Base-by-base conservation (phyloP, 2,888 invertebrate species). In the Dicyrtoma fusca region DNA sequence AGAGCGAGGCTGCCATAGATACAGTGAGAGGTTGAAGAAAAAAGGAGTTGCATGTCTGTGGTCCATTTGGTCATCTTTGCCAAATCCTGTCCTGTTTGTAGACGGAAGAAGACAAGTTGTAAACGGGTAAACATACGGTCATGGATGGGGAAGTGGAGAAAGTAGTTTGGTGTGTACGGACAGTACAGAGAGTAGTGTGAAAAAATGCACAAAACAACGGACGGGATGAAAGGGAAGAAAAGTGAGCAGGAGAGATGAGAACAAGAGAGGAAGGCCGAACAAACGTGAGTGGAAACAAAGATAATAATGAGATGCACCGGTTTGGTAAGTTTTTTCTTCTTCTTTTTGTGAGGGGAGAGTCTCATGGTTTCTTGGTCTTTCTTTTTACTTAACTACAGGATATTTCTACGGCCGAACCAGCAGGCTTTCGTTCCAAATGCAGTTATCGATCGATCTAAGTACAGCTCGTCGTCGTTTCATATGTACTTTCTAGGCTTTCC, bases 401-500 rank as follows among this genome's bases (percentile, higher is more conserved):
- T 21, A 55, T 55, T 55, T 55, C 34, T 55, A 55, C 55, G 55
- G 61, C 34, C 44, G 61, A 42, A 61, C 14, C 61, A 61, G 53
- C 8, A 66, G 53, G 66, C 66, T 66, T 65, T 51, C 66, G 66
- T 53, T 66, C 53, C 66, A 66, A 66, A 66, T 66, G 66, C 66
- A 66, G 66, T 66, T 66, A 66, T 66, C 55, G 66, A 66, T 66
- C 66, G 53, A 66, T 66, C 65, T 65, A 66, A 66, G 19, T n/a
- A n/a, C 26, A 17, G 51, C 25, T 34, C 25, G 17, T 34, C 53
- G 26, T 55, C 49, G n/a, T 25, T 34, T 3, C 34, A 8, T 34
- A 34, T 34, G 34, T 34, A 34, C 34, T 34, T 5, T 34, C 34
- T 34, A 3, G 34, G 8, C 34, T 19, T 10, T 4, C 57, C 42